Evolutionary conservation across 2,113 vertebrate species (phyloP).

Genomic region (Phoenicopterus ruber): DNA sequence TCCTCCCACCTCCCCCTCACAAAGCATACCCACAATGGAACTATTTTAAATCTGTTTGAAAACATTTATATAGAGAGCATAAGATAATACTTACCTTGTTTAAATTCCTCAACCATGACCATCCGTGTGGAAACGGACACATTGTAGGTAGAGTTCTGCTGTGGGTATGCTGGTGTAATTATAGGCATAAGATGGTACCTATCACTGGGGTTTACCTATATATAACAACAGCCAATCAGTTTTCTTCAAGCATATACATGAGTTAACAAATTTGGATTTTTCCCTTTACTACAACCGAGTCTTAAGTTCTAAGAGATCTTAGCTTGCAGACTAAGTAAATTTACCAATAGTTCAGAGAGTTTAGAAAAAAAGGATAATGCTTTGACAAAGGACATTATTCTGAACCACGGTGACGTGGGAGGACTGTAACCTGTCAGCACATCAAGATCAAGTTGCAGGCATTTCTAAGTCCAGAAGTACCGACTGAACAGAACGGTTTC

Average conservation of each 20-base stretch:
- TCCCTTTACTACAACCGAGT: constrained; percentile 64
- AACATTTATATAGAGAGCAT: constrained; percentile 50
- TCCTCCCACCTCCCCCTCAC: not conserved
- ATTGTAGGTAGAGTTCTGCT: constrained; percentile 93
- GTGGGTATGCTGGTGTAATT: constrained; percentile 93
- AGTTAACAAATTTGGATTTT: constrained; percentile 74
- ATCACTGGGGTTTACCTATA: constrained; percentile 88
- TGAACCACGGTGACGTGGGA: not conserved
- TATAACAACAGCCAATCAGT: constrained; percentile 84
- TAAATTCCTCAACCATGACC: constrained; percentile 91
- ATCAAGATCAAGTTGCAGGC: not conserved
- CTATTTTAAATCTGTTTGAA: not conserved
- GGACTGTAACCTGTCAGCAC: not conserved
- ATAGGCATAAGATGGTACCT: constrained; percentile 94
- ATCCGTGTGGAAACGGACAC: constrained; percentile 88
- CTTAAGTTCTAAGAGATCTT: constrained; percentile 10
- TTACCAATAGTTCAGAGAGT: not conserved
- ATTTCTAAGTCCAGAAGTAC: not conserved
- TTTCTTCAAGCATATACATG: constrained; percentile 77
- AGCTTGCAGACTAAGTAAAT: not conserved
- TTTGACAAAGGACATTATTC: not conserved
- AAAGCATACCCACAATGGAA: not conserved
- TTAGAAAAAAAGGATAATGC: not conserved
- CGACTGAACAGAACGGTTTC: not conserved
- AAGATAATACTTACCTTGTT: constrained; percentile 83